Conservation (phyloP, 2,113 vertebrate species). For the Isurus oxyrinchus region DNA sequence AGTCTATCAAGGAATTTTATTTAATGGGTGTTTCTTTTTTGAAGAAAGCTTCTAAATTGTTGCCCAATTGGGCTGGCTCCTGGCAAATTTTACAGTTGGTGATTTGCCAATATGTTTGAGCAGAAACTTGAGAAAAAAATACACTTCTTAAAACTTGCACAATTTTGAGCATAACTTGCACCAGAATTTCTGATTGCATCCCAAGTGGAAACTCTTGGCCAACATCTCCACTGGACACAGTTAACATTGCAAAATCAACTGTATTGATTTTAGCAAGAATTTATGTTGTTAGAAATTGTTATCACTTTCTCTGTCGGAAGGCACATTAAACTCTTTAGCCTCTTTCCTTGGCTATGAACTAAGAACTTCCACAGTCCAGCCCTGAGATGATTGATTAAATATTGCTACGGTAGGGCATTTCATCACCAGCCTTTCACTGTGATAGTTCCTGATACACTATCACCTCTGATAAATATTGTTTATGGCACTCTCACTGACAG, state of each 20-base stretch:
- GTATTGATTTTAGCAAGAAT: conserved; percentile 9
- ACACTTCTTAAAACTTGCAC: neutral
- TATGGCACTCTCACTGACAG: conserved; percentile 7
- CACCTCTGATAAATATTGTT: conserved; percentile 26
- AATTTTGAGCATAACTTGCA: neutral
- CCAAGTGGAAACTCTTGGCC: neutral
- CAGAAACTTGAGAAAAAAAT: neutral
- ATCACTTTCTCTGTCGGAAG: neutral
- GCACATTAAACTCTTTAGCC: neutral
- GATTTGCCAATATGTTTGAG: neutral
- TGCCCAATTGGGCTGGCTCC: neutral
- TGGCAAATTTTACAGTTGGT: neutral
- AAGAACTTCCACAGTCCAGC: neutral
- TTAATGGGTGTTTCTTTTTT: neutral
- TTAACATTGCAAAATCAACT: neutral
- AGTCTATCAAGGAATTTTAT: neutral
- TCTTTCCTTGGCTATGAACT: neutral
- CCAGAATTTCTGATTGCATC: neutral
- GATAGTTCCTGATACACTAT: neutral
- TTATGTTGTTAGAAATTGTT: conserved; percentile 20
- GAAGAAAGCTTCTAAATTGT: neutral
- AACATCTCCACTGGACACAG: neutral
- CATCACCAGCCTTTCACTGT: conserved; percentile 14
- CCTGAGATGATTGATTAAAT: conserved; percentile 26
- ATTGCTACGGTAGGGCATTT: conserved; percentile 26